Evolutionary conservation across 1,140 invertebrate species (phyloP).

Genomic region (Parasteatoda tepidariorum): DNA sequence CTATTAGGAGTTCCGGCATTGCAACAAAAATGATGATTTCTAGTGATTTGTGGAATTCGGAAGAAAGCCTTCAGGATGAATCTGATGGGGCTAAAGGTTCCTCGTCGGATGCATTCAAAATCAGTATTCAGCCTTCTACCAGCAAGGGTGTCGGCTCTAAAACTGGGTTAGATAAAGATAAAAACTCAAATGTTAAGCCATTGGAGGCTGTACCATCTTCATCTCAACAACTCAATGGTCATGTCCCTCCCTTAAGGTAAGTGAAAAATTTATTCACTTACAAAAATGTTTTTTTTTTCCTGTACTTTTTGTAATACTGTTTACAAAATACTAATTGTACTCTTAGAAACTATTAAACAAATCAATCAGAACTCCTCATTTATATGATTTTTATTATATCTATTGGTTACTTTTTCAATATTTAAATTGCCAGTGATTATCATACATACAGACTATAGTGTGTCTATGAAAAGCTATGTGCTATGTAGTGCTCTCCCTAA

Average conservation of each 20-base stretch:
- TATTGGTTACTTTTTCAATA: too few relatives aligned
- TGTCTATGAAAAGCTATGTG: too few relatives aligned
- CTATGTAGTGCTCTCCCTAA: too few relatives aligned
- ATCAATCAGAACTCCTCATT: too few relatives aligned
- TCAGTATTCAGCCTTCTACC: slow-evolving; percentile 9
- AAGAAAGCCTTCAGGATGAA: slow-evolving; percentile 51
- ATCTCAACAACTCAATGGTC: background rate
- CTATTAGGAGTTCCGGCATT: background rate
- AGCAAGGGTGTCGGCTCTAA: background rate
- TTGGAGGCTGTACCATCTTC: background rate
- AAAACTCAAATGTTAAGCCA: background rate
- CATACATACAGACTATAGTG: too few relatives aligned
- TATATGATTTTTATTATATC: background rate
- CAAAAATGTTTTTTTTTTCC: background rate
- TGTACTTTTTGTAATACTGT: background rate
- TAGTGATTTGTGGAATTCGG: slow-evolving; percentile 32
- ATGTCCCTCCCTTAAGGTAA: background rate
- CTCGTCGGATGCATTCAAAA: background rate
- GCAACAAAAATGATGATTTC: slow-evolving; percentile 14
- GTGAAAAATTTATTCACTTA: background rate
- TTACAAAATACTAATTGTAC: background rate
- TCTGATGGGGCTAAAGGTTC: slow-evolving; percentile 42
- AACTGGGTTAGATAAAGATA: slow-evolving; percentile 7
- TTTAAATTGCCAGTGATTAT: too few relatives aligned
- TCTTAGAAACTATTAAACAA: background rate